Conservation (phyloP, 2,113 vertebrate species). For the Bujurquina vittata region DNA sequence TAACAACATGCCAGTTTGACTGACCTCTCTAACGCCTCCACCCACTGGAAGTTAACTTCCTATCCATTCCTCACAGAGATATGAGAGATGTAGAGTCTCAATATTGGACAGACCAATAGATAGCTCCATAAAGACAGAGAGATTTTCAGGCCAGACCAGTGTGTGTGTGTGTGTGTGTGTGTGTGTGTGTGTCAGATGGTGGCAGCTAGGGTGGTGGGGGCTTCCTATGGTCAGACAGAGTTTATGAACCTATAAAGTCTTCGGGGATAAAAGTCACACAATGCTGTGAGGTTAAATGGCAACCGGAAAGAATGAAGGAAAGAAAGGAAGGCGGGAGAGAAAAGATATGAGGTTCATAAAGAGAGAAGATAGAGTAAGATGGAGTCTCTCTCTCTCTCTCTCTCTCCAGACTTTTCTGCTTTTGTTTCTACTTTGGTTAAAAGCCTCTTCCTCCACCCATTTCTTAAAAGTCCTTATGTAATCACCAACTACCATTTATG, state of each 20-base stretch:
- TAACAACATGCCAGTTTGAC: conserved; percentile 7
- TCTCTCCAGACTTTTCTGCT: background rate
- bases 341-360: conserved; percentile 41
- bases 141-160: conserved; percentile 32
- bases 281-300: conserved; percentile 50
- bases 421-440: background rate
- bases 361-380: background rate
- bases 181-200: too few relatives aligned
- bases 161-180: conserved; percentile 18
- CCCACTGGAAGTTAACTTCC: conserved; percentile 46
- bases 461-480: background rate
- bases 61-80: conserved; percentile 31
- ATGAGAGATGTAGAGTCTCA: conserved; percentile 19
- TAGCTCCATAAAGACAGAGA: conserved; percentile 61
- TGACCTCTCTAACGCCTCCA: conserved; percentile 44
- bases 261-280: conserved; percentile 60
- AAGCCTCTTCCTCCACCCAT: background rate
- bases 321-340: background rate
- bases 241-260: conserved; percentile 71
- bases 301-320: conserved; percentile 38
- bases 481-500: background rate
- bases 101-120: conserved; percentile 39
- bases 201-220: background rate
- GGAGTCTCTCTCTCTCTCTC: background rate
- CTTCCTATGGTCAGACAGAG: conserved; percentile 12